Evolutionary conservation across 1,140 invertebrate genomes (phyloP), one percentile per base, ranked within the genome.

Genomic region (Drosophila suzukii): DNA sequence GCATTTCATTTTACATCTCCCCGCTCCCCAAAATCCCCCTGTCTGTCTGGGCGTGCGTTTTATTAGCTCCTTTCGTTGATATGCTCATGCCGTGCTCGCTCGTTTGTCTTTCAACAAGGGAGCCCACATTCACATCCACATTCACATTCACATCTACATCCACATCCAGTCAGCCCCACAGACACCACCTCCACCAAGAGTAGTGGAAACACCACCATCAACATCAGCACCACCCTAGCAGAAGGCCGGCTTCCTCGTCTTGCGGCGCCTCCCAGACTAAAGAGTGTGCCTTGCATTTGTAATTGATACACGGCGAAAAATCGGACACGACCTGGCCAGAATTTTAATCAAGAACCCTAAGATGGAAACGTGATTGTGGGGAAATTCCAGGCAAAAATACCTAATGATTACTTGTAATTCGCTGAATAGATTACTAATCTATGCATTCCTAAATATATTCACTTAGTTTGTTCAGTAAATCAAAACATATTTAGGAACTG

Each of bases 11-110:
- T 83, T 70, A 79, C 83, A 89, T 67, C 55, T 17, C 46, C 60
- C 20, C 51, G 24, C 53, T n/a, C 27, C 32, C 50, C 55, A 41
- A 58, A 43, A 56, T 46, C 54, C 41, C 47, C 36, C 46, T 72
- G 65, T 53, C 74, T 83, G 61, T 63, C 63, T 83, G 80, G 53
- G 59, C 75, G 76, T 84, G 84, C 67, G 83, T 88, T 89, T 88
- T 88, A 88, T 89, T 89, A 86, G 83, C 83, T 86, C 83, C 83
- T 88, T 88, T 88, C 84, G 83, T 86, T 86, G 83, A 86, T 88
- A 86, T 88, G 83, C 83, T 86, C 79, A 86, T 79, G 80, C 83
- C 70, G 83, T 86, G 79, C 84, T 79, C 79, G 84, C 75, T 77
- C 83, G 83, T 86, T 86, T 86, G 75, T 88, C 83, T 86, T 86